phyloP scores from a whole-genome alignment of 2,888 invertebrate species.

The Hirtodrosophila duncani region DNA sequence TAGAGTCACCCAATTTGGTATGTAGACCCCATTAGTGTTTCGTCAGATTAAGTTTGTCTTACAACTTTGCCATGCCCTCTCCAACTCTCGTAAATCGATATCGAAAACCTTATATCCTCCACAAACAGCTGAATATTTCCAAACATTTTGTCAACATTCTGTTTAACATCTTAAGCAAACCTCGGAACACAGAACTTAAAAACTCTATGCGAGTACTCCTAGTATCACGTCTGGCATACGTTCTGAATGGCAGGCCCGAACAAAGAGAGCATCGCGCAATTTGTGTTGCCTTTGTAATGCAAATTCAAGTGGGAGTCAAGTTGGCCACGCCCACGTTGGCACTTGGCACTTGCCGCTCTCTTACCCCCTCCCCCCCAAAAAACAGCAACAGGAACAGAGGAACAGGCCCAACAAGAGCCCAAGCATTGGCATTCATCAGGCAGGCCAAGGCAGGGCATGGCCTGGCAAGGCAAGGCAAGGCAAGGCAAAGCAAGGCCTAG shows the following conservation, averaged over 20 bases:
- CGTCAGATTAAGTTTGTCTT: too few species aligned
- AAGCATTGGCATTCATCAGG: slow-evolving; percentile 67
- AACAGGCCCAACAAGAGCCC: slow-evolving; percentile 16
- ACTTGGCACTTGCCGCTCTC: slow-evolving; percentile 65
- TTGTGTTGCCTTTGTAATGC: slow-evolving; percentile 71
- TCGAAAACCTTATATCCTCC: too few species aligned
- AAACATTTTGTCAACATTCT: too few species aligned
- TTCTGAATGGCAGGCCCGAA: slow-evolving; percentile 22
- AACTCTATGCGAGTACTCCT: too few species aligned
- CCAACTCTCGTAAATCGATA: too few species aligned
- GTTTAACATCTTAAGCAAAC: too few species aligned
- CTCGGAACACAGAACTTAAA: too few species aligned
- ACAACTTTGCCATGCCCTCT: too few species aligned
- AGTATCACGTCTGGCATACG: slow-evolving; percentile 15
- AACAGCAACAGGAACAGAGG: slow-evolving; percentile 12
- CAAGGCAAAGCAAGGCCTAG: slow-evolving; percentile 41
- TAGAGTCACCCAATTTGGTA: too few species aligned
- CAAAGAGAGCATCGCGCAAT: slow-evolving; percentile 68
- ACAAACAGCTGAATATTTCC: too few species aligned
- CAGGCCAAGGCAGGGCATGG: slow-evolving; percentile 18
- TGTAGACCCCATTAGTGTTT: too few species aligned
- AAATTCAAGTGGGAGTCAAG: slow-evolving; percentile 72
- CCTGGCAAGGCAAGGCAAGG: slow-evolving; percentile 43
- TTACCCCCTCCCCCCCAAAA: slow-evolving; percentile 28
- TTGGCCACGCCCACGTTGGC: slow-evolving; percentile 61